A percentile compares a stretch with the other conserved stretches of the same genome.
These are phyloP conservation scores for Tympanoctomys barrerae DNA, from an alignment of 2,797 vertebrate species.

Conservation along the genomic window DNA sequence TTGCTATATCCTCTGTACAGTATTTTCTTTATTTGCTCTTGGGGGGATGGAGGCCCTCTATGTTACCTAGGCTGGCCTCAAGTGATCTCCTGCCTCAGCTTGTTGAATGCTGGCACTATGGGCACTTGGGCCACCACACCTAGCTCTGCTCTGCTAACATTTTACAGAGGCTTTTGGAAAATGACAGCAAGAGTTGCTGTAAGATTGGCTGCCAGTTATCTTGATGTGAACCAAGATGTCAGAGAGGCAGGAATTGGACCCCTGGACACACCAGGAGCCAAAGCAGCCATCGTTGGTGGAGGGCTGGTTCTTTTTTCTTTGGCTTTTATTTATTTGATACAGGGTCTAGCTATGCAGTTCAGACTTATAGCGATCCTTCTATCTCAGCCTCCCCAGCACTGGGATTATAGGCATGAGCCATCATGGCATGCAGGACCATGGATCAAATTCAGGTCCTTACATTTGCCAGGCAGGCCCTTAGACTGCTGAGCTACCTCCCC, in stretches of 20 bases:
- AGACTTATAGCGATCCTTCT: too few species aligned
- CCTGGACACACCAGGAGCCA: not conserved
- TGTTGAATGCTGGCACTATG: not conserved
- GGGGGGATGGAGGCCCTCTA: not conserved
- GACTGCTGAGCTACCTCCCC: too few species aligned
- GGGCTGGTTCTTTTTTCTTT: too few species aligned
- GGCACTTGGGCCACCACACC: not conserved
- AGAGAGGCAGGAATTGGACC: not conserved
- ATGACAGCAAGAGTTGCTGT: not conserved
- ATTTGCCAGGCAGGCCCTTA: too few species aligned
- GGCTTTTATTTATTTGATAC: too few species aligned
- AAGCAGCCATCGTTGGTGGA: not conserved
- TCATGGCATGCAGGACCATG: too few species aligned
- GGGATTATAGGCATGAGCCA: too few species aligned
- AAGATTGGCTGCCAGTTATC: not conserved
- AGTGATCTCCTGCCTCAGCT: not conserved
- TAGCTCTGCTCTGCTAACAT: not conserved
- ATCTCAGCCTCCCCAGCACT: too few species aligned
- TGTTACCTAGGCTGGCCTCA: not conserved
- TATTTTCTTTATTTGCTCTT: not conserved
- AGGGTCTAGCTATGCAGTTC: too few species aligned
- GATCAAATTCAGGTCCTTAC: too few species aligned
- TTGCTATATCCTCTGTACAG: not conserved
- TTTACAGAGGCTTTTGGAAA: constrained; percentile 42
- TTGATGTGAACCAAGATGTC: not conserved